Percentiles rank a stretch among this genome's conserved stretches.
phyloP scores from a whole-genome alignment of 2,888 invertebrate genomes.

The Platycheirus rosarum region DNA sequence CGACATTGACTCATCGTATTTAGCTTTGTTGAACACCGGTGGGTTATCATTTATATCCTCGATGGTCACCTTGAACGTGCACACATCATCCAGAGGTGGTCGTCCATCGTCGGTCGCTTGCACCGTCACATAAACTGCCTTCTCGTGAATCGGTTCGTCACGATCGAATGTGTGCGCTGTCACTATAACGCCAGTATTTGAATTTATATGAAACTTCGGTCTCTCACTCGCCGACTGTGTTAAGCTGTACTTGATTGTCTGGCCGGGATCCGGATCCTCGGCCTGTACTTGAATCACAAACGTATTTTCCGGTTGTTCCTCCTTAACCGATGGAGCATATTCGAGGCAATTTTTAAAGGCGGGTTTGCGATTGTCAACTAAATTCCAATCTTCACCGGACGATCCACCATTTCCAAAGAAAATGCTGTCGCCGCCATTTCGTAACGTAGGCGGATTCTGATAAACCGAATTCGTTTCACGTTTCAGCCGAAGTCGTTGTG shows the following conservation, averaged over 20 bases:
- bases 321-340: conserved; percentile 92
- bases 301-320: conserved; percentile 89
- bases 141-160: conserved; percentile 93
- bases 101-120: conserved; percentile 96
- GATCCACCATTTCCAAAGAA: conserved; percentile 71
- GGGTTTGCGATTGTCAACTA: conserved; percentile 91
- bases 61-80: conserved; percentile 95
- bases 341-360: conserved; percentile 91
- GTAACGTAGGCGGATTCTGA: conserved; percentile 74
- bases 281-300: conserved; percentile 86
- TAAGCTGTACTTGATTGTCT: conserved; percentile 92
- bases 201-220: conserved; percentile 90
- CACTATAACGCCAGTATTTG: conserved; percentile 88
- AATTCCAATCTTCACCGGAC: conserved; percentile 75
- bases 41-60: conserved; percentile 96
- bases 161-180: conserved; percentile 93
- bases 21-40: conserved; percentile 83
- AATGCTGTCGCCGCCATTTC: conserved; percentile 66
- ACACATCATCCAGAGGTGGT: conserved; percentile 94
- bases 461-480: conserved; percentile 75
- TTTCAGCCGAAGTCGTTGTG: conserved; percentile 71
- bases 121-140: conserved; percentile 92
- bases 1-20: conserved; percentile 90
- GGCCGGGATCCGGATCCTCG: conserved; percentile 87
- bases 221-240: conserved; percentile 89